phyloP scores from a whole-genome alignment of 2,797 vertebrate genomes.

The Hydrolagus colliei region DNA sequence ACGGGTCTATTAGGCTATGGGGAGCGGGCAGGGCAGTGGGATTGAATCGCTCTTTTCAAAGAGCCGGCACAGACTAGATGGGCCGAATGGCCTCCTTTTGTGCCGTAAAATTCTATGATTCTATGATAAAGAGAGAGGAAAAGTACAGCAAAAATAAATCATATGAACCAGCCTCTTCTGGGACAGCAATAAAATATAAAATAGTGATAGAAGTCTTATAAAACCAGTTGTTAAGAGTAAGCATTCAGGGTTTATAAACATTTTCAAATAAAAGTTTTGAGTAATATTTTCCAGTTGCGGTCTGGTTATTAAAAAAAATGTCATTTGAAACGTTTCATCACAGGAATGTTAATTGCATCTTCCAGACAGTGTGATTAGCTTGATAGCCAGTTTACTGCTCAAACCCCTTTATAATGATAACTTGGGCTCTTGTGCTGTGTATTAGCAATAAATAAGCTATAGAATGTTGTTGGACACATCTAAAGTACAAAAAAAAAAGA shows the following conservation, averaged over 20 bases:
- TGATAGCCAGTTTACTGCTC: background rate
- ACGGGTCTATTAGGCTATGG: no score
- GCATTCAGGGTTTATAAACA: background rate
- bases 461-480: background rate
- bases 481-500: background rate
- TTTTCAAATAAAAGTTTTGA: background rate
- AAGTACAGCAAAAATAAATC: no score
- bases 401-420: background rate
- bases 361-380: background rate
- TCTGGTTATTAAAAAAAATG: background rate
- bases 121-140: no score
- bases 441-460: no score
- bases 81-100: no score
- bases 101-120: no score
- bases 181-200: no score
- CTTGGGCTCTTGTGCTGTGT: background rate
- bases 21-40: no score
- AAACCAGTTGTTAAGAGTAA: background rate
- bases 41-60: no score
- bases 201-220: background rate
- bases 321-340: background rate
- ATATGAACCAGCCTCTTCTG: no score
- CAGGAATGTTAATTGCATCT: conserved; percentile 10
- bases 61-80: no score
- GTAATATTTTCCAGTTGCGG: background rate